Evolutionary conservation across 1,140 invertebrate species (phyloP).

Genomic region (Eueides isabella): DNA sequence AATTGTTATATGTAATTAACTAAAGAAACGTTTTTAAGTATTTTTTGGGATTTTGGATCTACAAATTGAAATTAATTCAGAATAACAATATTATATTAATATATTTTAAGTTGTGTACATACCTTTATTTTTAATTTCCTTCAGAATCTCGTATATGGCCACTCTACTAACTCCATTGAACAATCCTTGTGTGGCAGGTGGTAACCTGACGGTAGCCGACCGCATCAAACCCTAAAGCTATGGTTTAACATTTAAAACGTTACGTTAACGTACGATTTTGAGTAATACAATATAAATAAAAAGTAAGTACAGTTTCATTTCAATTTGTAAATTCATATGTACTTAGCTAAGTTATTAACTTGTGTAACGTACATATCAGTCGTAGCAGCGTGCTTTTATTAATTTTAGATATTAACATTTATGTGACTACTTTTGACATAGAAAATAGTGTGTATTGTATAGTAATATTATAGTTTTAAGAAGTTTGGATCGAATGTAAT

Average conservation of each 20-base stretch:
- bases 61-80: constrained; percentile 1
- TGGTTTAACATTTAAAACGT: too few species aligned
- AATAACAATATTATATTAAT: background rate
- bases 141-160: too few species aligned
- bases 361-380: constrained; percentile 31
- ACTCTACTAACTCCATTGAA: too few species aligned
- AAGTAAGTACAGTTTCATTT: background rate
- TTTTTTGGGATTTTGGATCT: background rate
- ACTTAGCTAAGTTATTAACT: constrained; percentile 6
- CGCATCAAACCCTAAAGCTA: too few species aligned
- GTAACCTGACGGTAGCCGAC: too few species aligned
- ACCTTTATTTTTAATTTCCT: too few species aligned
- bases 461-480: constrained; percentile 29
- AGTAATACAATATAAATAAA: too few species aligned
- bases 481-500: constrained; percentile 30
- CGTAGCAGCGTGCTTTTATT: constrained; percentile 28
- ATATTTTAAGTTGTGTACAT: too few species aligned
- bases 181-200: too few species aligned
- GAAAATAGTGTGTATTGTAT: constrained; percentile 21
- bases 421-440: constrained; percentile 3
- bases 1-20: background rate
- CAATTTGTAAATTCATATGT: background rate
- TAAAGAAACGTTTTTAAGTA: background rate
- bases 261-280: too few species aligned
- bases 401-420: constrained; percentile 23